Conservation (phyloP, 2,113 vertebrate species). For the Ptyas mucosa region DNA sequence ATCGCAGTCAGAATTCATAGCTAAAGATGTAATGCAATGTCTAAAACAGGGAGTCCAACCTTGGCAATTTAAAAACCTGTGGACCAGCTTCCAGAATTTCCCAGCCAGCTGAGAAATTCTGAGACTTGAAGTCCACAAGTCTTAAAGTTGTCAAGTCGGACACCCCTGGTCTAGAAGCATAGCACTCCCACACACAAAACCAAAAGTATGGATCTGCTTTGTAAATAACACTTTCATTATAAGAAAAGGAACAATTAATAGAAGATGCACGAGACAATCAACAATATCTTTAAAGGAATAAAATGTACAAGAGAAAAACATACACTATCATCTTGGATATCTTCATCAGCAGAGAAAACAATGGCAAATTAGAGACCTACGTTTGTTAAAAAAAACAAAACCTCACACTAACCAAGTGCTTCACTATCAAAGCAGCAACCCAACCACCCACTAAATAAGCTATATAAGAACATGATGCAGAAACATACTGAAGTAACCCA, state of each 20-base stretch:
- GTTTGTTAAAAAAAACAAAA: background rate
- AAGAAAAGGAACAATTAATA: background rate
- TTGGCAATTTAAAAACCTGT: background rate
- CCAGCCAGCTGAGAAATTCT: background rate
- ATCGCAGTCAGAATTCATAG: background rate
- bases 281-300: background rate
- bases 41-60: background rate
- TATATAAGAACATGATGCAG: background rate
- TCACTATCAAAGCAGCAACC: background rate
- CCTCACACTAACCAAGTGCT: background rate
- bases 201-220: background rate
- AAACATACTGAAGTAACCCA: background rate
- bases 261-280: background rate
- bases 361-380: background rate
- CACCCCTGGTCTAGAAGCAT: background rate
- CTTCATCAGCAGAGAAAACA: background rate
- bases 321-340: background rate
- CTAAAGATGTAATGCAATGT: background rate
- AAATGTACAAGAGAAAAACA: background rate
- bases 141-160: background rate
- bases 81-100: background rate
- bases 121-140: background rate
- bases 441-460: background rate
- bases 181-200: background rate
- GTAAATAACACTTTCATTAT: background rate